Evolutionary conservation across 92 coral and sea anemone species (phyloP).

Genomic region (Porites rus): DNA sequence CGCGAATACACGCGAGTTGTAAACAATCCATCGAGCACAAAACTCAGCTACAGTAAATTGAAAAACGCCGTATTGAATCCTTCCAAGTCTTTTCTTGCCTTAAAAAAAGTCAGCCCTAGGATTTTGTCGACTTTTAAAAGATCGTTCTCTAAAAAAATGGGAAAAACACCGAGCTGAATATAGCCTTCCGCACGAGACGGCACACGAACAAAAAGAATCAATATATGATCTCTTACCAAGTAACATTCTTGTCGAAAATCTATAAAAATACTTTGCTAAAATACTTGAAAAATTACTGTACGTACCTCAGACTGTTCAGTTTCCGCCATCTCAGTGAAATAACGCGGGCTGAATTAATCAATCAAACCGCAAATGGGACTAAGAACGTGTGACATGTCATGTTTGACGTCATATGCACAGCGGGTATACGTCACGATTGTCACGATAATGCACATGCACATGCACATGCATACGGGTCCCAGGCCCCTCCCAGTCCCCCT

Average conservation of each 20-base stretch:
- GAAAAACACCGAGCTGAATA: neutral
- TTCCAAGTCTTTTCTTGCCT: no score
- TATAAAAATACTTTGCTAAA: neutral
- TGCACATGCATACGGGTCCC: no score
- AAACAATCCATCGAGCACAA: no score
- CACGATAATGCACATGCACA: no score
- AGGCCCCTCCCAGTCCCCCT: no score
- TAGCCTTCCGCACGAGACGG: neutral
- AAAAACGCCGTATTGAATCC: no score
- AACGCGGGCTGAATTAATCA: neutral
- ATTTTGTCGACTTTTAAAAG: no score
- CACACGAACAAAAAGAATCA: neutral
- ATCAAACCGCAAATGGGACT: neutral
- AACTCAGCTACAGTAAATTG: no score
- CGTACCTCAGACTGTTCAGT: neutral
- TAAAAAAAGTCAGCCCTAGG: no score
- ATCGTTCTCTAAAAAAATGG: no score
- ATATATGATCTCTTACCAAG: neutral
- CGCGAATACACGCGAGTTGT: no score
- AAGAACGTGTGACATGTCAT: neutral
- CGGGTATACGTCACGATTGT: no score
- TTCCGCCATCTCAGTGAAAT: conserved; percentile 12
- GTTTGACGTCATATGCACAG: neutral
- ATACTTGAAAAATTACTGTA: neutral
- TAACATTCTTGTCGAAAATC: neutral